Conservation (phyloP, 1,140 invertebrate genomes). For the Drosophila sucinea region DNA sequence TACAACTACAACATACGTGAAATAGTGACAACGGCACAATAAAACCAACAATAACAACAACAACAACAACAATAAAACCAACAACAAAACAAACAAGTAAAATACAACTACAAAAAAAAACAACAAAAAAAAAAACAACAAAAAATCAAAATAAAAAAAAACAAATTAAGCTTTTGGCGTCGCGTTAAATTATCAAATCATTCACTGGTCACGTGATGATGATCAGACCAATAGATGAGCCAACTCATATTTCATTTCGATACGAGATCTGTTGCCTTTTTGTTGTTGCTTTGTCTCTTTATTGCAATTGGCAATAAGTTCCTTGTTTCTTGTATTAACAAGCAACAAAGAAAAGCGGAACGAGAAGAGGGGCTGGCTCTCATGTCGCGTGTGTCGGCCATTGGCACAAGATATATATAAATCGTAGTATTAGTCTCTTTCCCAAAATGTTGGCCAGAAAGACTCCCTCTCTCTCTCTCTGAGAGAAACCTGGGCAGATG, state of each 20-base stretch:
- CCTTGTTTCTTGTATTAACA: constrained; percentile 51
- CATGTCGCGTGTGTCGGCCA: constrained; percentile 64
- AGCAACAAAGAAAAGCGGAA: constrained; percentile 2
- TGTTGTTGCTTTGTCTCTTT: constrained; percentile 18
- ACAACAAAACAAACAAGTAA: constrained; percentile 22
- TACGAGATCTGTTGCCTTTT: not conserved
- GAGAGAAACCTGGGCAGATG: constrained; percentile 27
- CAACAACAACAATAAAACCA: constrained; percentile 21
- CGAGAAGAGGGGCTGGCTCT: not conserved
- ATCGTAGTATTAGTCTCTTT: not conserved
- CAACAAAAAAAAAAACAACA: constrained; percentile 26
- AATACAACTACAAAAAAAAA: constrained; percentile 15
- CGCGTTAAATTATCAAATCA: constrained; percentile 60
- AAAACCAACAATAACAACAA: constrained; percentile 13
- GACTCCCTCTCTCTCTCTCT: not conserved
- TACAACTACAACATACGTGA: constrained; percentile 38
- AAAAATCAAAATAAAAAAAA: constrained; percentile 49
- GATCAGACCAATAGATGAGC: not conserved
- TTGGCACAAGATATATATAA: constrained; percentile 64
- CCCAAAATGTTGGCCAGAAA: too few relatives aligned
- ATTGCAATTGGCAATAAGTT: constrained; percentile 24
- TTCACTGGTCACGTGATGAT: constrained; percentile 59
- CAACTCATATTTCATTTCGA: not conserved
- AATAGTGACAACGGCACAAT: constrained; percentile 42
- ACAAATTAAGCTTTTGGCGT: constrained; percentile 47